Base-by-base conservation (phyloP, 1,140 invertebrate species). In the Hyles vespertilio region DNA sequence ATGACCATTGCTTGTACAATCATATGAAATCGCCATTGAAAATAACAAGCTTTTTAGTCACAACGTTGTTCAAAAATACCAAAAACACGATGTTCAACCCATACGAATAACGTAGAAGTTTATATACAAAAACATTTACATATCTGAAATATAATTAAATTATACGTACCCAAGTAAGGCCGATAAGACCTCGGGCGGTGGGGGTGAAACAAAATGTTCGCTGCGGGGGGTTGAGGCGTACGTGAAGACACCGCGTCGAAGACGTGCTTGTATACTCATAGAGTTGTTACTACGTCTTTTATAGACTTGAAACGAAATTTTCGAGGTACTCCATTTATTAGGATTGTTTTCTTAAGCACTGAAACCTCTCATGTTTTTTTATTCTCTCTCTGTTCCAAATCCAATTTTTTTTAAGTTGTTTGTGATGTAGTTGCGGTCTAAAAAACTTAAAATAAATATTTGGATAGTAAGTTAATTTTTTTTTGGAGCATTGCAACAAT, bases 211-310 rank as follows among this genome's bases (percentile, higher is more conserved):
- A 56, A 70, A 79, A 78, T 77, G 72, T 76, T 74, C 70, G 67
- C 73, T 33, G 72, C 66, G 67, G 67, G 68, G 72, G 72, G 71
- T 77, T 74, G 72, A 71, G 69, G 71, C 70, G 73, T 70, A 80
- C 77, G 84, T 84, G 81, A 87, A 87, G 84, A 87, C 82, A 81
- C 70, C 76, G 71, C 58, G 60, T 56, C 67, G 82, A 87, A 87
- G 82, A 85, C 84, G 76, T 75, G 73, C 34, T 34, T 3, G 56
- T 46, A 84, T 67, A 5, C 64, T 56, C 65, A 73, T 69, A 67
- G 75, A 85, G 81, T 12, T 71, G 75, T 51, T 59, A 70, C 9
- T 51, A 69, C 61, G 36, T 33, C 10, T 45, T 40, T 43, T 48
- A 48, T 48, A 22, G 22, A 22, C 22, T 22, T 22, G 2, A 22